phyloP scores from a whole-genome alignment of 2,113 vertebrate species.

The Apaloderma vittatum region DNA sequence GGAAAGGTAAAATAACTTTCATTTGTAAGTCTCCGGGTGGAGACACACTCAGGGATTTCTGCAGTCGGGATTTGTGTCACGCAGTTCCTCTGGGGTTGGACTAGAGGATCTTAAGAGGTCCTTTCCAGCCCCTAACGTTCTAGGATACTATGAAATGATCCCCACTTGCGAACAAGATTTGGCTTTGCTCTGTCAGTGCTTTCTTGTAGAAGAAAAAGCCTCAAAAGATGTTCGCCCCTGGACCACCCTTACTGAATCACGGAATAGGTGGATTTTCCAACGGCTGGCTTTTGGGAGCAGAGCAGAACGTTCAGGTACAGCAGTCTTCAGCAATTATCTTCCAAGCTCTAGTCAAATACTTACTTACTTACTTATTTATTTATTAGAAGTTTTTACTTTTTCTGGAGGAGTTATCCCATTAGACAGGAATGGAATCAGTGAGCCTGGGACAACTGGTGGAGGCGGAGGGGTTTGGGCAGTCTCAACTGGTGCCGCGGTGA shows the following conservation, averaged over 20 bases:
- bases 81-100: not conserved
- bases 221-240: not conserved
- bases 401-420: not conserved
- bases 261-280: not conserved
- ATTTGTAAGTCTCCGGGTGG: not conserved
- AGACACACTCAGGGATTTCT: not conserved
- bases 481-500: not conserved
- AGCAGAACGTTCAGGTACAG: not conserved
- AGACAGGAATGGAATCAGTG: not conserved
- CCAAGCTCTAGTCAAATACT: not conserved
- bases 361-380: too few relatives aligned
- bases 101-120: too few relatives aligned
- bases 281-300: not conserved
- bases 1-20: not conserved
- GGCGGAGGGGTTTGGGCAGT: not conserved
- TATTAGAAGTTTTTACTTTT: not conserved
- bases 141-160: not conserved
- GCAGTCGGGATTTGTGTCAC: not conserved
- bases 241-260: too few relatives aligned
- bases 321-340: not conserved
- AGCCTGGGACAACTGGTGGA: not conserved
- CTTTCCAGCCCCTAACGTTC: too few relatives aligned
- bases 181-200: not conserved
- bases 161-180: accelerated
- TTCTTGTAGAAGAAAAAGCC: not conserved